phyloP scores from a whole-genome alignment of 92 coral and sea anemone genomes.

The Porites lobata region DNA sequence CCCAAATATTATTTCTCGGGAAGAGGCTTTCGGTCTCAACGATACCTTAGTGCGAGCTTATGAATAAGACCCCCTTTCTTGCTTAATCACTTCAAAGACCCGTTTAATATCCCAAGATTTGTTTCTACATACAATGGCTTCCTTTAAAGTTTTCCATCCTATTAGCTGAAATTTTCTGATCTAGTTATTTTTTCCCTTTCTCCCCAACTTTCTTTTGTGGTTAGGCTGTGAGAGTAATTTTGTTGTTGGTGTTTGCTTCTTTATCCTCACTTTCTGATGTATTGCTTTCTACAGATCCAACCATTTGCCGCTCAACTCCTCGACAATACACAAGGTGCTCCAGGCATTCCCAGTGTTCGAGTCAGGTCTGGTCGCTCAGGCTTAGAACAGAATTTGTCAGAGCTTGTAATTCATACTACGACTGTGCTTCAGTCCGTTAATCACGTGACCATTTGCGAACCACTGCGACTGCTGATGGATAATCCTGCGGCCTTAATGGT shows the following conservation, averaged over 20 bases:
- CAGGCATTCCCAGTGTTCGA: conserved; percentile 56
- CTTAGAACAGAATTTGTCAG: conserved; percentile 67
- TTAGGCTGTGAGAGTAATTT: not conserved
- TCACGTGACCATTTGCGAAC: conserved; percentile 61
- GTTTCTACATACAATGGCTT: not conserved
- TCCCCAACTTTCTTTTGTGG: not conserved
- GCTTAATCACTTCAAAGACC: not conserved
- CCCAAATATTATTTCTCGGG: not conserved
- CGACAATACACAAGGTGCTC: conserved; percentile 70
- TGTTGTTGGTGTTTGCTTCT: not conserved
- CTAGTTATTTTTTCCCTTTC: not conserved
- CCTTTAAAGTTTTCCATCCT: not conserved
- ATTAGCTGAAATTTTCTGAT: too few relatives aligned
- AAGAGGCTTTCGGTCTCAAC: not conserved
- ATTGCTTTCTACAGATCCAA: conserved; percentile 36
- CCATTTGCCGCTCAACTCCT: conserved; percentile 74
- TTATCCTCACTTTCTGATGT: not conserved
- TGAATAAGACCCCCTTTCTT: not conserved
- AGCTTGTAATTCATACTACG: conserved; percentile 75
- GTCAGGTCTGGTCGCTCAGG: conserved; percentile 66
- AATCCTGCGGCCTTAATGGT: conserved; percentile 78
- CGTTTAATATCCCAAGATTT: too few relatives aligned
- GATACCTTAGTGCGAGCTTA: not conserved
- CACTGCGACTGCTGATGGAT: conserved; percentile 71
- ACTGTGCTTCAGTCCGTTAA: conserved; percentile 68